A percentile compares a stretch with the other conserved stretches of the same genome.
Conservation (phyloP, 2,113 vertebrate species). For the Neofelis nebulosa region DNA sequence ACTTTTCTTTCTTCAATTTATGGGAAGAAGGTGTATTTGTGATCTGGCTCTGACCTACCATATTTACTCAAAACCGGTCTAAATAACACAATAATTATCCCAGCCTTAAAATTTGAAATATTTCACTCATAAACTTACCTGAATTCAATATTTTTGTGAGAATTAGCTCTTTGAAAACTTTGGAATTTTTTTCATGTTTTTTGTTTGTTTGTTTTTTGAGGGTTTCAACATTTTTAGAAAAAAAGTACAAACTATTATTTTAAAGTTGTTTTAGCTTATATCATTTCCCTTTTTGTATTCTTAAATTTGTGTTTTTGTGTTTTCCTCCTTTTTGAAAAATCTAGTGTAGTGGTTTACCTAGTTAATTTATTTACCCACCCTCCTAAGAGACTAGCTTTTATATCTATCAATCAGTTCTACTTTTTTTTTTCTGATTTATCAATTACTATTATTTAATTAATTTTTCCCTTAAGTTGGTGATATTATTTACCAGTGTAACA, state of each 20-base stretch:
- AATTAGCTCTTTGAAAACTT: slow-evolving; percentile 18
- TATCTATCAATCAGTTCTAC: not conserved
- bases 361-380: not conserved
- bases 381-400: not conserved
- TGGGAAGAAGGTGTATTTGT: not conserved
- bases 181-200: not conserved
- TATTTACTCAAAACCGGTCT: not conserved
- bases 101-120: not conserved
- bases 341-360: not conserved
- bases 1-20: not conserved
- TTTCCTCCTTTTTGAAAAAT: not conserved
- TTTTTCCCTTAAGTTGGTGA: not conserved
- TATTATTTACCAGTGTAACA: not conserved
- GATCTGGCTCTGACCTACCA: not conserved
- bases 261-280: not conserved
- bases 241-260: not conserved
- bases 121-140: not conserved
- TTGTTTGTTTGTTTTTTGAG: not conserved
- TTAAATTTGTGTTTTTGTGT: not conserved
- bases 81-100: not conserved
- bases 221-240: not conserved
- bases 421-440: not conserved
- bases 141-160: not conserved
- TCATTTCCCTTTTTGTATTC: not conserved
- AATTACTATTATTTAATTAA: not conserved